Evolutionary conservation across 2,113 vertebrate genomes (phyloP).

Genomic region (Crotalus horridus): DNA sequence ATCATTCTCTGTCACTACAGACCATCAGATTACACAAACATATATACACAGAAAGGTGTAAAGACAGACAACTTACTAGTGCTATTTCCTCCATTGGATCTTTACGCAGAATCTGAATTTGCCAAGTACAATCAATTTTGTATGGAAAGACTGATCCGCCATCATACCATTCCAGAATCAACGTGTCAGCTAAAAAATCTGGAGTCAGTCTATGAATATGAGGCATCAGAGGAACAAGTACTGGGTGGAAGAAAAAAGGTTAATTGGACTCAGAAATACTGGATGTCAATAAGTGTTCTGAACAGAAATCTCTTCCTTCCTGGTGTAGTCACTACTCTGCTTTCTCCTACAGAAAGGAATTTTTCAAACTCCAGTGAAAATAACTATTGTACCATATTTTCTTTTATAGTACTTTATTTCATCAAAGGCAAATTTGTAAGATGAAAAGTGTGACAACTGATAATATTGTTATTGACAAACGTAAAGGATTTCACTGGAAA

Average conservation of each 20-base stretch:
- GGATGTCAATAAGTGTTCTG: not conserved
- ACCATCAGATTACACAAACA: not conserved
- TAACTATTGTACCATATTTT: not conserved
- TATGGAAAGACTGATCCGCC: slow-evolving; percentile 50
- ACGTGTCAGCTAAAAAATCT: slow-evolving; percentile 59
- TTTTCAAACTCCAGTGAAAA: not conserved
- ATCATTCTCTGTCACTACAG: not conserved
- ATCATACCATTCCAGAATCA: slow-evolving; percentile 68
- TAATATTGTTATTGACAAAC: not conserved
- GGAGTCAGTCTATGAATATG: slow-evolving; percentile 62
- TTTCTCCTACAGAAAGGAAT: not conserved
- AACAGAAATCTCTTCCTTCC: not conserved
- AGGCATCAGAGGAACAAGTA: slow-evolving; percentile 65
- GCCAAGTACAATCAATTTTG: slow-evolving; percentile 58
- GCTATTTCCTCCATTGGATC: slow-evolving; percentile 56
- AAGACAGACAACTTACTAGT: slow-evolving; percentile 61
- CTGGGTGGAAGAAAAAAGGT: slow-evolving; percentile 50
- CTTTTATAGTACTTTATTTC: not conserved
- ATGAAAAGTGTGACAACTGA: not conserved
- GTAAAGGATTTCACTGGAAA: not conserved
- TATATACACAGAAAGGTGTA: not conserved
- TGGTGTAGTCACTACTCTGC: not conserved
- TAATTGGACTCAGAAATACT: not conserved
- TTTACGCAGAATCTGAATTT: slow-evolving; percentile 69
- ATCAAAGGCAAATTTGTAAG: not conserved